These are phyloP conservation scores for Amphiprion percula DNA, from an alignment of 2,113 vertebrate genomes.

Conservation along the genomic window DNA sequence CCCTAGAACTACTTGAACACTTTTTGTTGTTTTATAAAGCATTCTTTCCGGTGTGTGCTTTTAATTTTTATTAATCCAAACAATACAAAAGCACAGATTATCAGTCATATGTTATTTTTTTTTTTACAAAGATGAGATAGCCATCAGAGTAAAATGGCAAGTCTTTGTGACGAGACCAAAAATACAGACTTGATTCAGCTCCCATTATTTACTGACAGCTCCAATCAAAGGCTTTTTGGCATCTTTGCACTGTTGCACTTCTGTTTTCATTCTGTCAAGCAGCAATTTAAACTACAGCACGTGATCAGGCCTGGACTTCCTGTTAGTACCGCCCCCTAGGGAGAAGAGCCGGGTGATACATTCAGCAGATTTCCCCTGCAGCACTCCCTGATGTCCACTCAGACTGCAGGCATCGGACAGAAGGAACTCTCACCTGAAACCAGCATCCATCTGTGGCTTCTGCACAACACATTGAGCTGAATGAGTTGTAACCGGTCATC, in stretches of 20 bases:
- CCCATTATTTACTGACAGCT: too few relatives aligned
- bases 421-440: not conserved
- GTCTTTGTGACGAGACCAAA: too few relatives aligned
- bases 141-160: too few relatives aligned
- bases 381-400: conserved; percentile 6
- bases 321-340: conserved; percentile 42
- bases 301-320: conserved; percentile 11
- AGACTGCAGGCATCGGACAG: not conserved
- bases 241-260: not conserved
- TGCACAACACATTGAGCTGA: conserved; percentile 33
- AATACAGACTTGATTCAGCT: too few relatives aligned
- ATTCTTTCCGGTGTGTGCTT: too few relatives aligned
- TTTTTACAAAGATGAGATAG: too few relatives aligned
- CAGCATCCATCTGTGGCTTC: not conserved
- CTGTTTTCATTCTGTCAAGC: not conserved
- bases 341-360: conserved; percentile 38
- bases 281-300: not conserved
- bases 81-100: too few relatives aligned
- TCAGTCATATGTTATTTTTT: too few relatives aligned
- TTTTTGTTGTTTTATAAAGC: too few relatives aligned
- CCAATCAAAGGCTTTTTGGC: not conserved
- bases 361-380: conserved; percentile 47
- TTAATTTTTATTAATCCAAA: too few relatives aligned
- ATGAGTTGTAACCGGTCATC: not conserved
- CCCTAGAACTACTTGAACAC: too few relatives aligned